Conservation (phyloP, 2,113 vertebrate genomes). For the Larimichthys crocea region DNA sequence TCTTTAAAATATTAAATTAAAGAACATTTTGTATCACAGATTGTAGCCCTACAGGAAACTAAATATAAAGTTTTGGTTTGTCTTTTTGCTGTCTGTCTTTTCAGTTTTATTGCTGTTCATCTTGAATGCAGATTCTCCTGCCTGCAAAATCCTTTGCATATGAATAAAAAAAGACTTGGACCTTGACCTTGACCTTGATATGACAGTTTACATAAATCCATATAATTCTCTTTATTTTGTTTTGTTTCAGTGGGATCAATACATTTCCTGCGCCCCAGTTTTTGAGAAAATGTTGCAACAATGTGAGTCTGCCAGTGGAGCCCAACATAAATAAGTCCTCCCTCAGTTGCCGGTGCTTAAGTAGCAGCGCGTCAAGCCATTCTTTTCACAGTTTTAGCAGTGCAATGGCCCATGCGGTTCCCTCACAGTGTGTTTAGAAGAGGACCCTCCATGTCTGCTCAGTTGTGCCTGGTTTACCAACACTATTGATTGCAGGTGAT, state of each 20-base stretch:
- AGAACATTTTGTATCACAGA: background rate
- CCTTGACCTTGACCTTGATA: conserved; percentile 20
- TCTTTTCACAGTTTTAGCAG: conserved; percentile 79
- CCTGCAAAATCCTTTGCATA: background rate
- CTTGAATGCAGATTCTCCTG: too few species aligned
- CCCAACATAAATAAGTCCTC: conserved; percentile 57
- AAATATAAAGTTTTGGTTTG: too few species aligned
- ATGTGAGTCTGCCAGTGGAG: conserved; percentile 26
- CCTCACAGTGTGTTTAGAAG: conserved; percentile 80
- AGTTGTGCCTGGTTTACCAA: conserved; percentile 84
- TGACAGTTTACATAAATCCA: background rate
- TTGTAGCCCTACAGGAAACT: background rate
- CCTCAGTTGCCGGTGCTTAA: conserved; percentile 54
- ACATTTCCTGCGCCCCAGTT: background rate
- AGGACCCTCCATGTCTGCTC: conserved; percentile 75
- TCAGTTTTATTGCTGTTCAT: too few species aligned
- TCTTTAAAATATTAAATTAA: background rate
- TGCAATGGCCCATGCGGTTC: conserved; percentile 79
- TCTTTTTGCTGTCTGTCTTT: too few species aligned
- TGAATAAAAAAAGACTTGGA: background rate
- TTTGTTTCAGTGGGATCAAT: background rate
- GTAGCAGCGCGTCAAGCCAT: conserved; percentile 70
- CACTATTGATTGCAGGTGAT: conserved; percentile 87
- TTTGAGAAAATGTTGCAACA: background rate
- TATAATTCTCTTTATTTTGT: background rate